Conservation (phyloP, 2,113 vertebrate species). For the Tachuris rubrigastra region DNA sequence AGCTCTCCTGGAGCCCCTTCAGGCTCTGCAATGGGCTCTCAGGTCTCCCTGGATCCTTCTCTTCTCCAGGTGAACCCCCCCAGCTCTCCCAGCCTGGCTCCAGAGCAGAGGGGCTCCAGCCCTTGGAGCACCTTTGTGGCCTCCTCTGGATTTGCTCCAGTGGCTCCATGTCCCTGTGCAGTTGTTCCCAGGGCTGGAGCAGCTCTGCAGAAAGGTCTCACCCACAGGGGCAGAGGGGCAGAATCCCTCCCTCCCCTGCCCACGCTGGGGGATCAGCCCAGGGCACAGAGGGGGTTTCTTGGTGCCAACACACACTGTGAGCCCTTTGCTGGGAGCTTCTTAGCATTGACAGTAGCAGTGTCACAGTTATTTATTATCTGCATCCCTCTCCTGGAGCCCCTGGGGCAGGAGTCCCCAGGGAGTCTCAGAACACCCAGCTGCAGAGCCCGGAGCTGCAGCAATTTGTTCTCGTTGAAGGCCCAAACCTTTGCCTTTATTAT, state of each 20-base stretch:
- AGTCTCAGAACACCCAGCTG: not conserved
- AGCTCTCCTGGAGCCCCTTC: not conserved
- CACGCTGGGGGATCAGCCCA: not conserved
- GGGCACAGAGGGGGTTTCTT: fast-evolving
- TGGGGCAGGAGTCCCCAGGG: fast-evolving
- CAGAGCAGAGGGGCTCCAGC: not conserved
- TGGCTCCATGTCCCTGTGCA: not conserved
- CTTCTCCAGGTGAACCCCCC: not conserved
- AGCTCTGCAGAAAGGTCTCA: not conserved
- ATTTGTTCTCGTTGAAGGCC: not conserved
- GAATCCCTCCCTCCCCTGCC: not conserved
- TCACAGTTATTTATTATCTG: not conserved
- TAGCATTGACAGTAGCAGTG: not conserved
- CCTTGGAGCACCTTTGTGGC: not conserved
- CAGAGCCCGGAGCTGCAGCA: not conserved
- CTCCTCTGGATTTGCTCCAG: not conserved
- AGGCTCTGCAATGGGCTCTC: not conserved
- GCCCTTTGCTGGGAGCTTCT: not conserved
- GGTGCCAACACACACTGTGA: not conserved
- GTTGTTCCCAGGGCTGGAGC: not conserved
- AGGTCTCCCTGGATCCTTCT: not conserved
- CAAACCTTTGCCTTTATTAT: constrained; percentile 5
- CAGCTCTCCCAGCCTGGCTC: not conserved
- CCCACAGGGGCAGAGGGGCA: not conserved
- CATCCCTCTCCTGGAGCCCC: not conserved